A percentile compares a stretch with the other conserved stretches of the same genome.
Evolutionary conservation across 1,140 invertebrate genomes (phyloP).

Genomic region (Heliconius melpomene): DNA sequence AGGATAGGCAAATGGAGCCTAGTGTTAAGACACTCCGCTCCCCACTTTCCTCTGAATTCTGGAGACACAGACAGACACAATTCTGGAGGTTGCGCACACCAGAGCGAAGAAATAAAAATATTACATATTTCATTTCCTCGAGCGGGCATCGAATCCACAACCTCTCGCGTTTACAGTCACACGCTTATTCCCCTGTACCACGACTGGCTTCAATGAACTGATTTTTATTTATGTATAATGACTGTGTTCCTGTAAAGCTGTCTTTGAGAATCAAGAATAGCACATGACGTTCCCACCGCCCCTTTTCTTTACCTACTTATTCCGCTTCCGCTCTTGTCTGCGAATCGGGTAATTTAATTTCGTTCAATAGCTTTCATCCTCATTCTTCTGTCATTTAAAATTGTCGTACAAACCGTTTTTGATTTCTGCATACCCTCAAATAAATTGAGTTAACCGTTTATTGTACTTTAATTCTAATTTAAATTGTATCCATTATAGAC

Average conservation of each 20-base stretch:
- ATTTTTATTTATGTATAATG: constrained; percentile 12
- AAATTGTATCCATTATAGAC: neutral
- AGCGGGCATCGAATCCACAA: too few relatives aligned
- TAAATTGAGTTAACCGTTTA: neutral
- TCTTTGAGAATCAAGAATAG: constrained; percentile 26
- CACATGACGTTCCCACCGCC: constrained; percentile 20
- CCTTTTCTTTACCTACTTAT: constrained; percentile 36
- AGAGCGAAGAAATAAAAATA: too few relatives aligned
- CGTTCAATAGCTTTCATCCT: constrained; percentile 39
- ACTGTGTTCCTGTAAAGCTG: constrained; percentile 7
- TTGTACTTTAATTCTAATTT: neutral
- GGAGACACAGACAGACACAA: too few relatives aligned
- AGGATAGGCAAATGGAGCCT: too few relatives aligned
- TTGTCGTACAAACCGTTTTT: constrained; percentile 22
- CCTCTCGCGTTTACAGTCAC: too few relatives aligned
- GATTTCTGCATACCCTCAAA: neutral
- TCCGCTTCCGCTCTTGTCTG: constrained; percentile 37
- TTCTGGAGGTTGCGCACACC: too few relatives aligned
- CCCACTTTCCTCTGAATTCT: too few relatives aligned
- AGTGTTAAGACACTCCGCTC: too few relatives aligned
- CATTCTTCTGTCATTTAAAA: constrained; percentile 31
- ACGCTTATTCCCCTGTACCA: too few relatives aligned
- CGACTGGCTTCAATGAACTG: constrained; percentile 23
- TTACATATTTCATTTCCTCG: too few relatives aligned
- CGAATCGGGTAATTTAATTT: constrained; percentile 40